Percentiles rank a stretch among this genome's conserved stretches.
Conservation (phyloP, 2,113 vertebrate species). For the Alexandromys fortis region DNA sequence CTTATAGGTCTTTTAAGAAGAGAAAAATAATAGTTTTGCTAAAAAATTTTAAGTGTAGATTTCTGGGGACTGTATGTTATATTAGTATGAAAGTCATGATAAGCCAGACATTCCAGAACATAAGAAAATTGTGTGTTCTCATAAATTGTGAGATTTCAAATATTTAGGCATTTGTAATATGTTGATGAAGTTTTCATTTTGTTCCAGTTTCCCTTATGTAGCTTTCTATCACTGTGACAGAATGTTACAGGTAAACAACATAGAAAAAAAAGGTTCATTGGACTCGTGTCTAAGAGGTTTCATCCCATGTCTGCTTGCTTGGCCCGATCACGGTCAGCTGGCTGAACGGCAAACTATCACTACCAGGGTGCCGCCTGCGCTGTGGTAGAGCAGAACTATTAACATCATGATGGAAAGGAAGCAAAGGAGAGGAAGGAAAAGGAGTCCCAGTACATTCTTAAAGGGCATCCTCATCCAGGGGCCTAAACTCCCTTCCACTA, state of each 20-base stretch:
- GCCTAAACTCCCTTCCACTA: no score
- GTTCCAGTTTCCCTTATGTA: neutral
- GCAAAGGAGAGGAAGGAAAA: neutral
- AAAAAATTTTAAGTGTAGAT: neutral
- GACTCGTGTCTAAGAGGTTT: neutral
- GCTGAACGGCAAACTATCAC: neutral
- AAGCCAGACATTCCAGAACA: neutral
- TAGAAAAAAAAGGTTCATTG: neutral
- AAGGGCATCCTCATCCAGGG: neutral
- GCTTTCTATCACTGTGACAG: neutral
- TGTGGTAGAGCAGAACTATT: neutral
- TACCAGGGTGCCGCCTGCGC: rapidly evolving
- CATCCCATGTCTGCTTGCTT: no score
- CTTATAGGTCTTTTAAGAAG: neutral
- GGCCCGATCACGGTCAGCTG: neutral
- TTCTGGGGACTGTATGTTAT: neutral
- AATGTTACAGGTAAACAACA: neutral
- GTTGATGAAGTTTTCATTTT: neutral
- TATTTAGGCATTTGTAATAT: neutral
- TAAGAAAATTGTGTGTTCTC: neutral
- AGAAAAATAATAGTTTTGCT: neutral
- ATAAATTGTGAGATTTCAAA: neutral
- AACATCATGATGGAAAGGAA: neutral
- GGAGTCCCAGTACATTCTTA: neutral
- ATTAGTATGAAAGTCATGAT: neutral